Conservation (phyloP, 2,888 invertebrate species). For the Leptura quadrifasciata region DNA sequence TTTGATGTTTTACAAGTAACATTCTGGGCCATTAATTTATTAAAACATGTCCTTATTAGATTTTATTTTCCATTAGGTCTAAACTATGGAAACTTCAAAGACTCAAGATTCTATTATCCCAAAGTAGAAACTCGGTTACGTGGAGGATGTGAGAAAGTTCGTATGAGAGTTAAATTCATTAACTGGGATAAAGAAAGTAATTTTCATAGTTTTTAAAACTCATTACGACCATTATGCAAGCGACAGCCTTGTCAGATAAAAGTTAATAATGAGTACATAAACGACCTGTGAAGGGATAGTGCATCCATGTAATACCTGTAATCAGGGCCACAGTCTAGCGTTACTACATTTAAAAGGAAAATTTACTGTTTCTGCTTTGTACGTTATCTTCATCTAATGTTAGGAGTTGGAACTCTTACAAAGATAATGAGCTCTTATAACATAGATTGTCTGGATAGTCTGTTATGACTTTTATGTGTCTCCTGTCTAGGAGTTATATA, state of each 20-base stretch:
- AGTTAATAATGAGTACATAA: not conserved
- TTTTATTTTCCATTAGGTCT: too few relatives aligned
- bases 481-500: too few relatives aligned
- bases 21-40: too few relatives aligned
- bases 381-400: too few relatives aligned
- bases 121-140: slow-evolving; percentile 27
- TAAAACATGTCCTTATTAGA: too few relatives aligned
- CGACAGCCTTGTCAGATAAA: not conserved
- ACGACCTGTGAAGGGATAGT: slow-evolving; percentile 6
- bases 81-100: not conserved
- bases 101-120: not conserved
- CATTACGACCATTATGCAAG: slow-evolving; percentile 17
- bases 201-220: slow-evolving; percentile 17
- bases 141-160: slow-evolving; percentile 27
- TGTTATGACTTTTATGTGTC: too few relatives aligned
- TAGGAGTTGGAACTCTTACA: not conserved
- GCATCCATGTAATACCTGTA: slow-evolving; percentile 7
- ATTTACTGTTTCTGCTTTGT: not conserved
- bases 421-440: not conserved
- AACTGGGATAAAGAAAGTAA: slow-evolving; percentile 15
- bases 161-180: slow-evolving; percentile 33
- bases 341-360: not conserved
- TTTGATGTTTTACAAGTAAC: too few relatives aligned
- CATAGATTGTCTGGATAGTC: not conserved
- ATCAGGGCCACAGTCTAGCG: not conserved